Conservation (phyloP, 2,797 vertebrate species). For the Xenentodon cancila region DNA sequence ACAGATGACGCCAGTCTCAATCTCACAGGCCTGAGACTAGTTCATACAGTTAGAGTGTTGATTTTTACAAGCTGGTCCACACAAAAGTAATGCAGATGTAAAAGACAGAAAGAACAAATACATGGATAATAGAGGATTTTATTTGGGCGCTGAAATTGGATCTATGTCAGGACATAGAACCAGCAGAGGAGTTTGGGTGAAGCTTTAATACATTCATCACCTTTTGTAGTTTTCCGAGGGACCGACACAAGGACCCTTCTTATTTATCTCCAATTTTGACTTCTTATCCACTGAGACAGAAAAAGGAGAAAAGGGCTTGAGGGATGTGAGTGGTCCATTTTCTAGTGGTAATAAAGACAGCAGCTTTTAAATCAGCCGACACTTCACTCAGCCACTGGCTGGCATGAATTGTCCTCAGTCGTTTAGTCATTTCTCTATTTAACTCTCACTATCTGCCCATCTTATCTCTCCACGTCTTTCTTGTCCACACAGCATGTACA, state of each 20-base stretch:
- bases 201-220: constrained; percentile 19
- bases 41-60: not conserved
- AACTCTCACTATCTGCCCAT: constrained; percentile 49
- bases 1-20: too few relatives aligned
- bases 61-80: not conserved
- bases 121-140: constrained; percentile 1
- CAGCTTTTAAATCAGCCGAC: constrained; percentile 56
- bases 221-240: constrained; percentile 29
- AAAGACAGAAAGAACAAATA: not conserved
- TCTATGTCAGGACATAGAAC: not conserved
- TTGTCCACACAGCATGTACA: too few relatives aligned
- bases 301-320: constrained; percentile 17
- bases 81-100: not conserved
- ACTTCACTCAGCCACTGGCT: constrained; percentile 31
- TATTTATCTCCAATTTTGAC: constrained; percentile 24
- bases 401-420: constrained; percentile 34
- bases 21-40: too few relatives aligned
- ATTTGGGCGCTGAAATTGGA: constrained; percentile 3
- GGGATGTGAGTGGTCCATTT: constrained; percentile 51
- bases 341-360: constrained; percentile 47
- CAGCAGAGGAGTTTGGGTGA: constrained; percentile 15
- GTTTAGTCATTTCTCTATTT: constrained; percentile 54
- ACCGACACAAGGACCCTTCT: constrained; percentile 1
- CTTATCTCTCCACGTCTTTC: too few relatives aligned
- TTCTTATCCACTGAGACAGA: constrained; percentile 30